Evolutionary conservation across 2,113 vertebrate species (phyloP), one percentile per base, ranked within the genome.

Genomic region (Manacus vitellinus): DNA sequence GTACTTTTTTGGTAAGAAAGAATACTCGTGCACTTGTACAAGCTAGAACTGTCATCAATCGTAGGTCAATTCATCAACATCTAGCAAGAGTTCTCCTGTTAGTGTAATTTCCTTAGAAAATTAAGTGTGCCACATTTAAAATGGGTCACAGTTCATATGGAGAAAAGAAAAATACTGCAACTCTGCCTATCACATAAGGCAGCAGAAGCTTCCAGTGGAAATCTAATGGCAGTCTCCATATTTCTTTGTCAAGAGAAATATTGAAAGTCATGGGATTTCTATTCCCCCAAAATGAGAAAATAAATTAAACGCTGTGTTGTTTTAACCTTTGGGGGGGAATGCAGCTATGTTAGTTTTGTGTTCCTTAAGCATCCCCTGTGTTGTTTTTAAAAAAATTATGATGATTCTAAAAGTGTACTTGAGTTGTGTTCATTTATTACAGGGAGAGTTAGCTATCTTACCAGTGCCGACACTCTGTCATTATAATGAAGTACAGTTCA

Each of bases 401-500:
- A 70, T 91, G 85, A 94, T 97, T 65, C 87, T 97, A 55, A 79
- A 92, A 95, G 44, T 83, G 47, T 59, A 62, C 16, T 83, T 80
- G 52, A 52, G 43, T 89, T 95, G 21, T 83, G 19, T 66, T 80
- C 9, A 18, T 91, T 96, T 83, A 88, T 74, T 94, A 86, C 66
- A 85, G 77, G n/a, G 25, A 83, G 54, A 41, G 54, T 95, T 92
- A 89, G 92, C 93, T 71, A 20, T 95, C 82, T 95, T 41, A 47
- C 65, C 74, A 80, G 22, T 77, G 82, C n/a, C 1, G n/a, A 54
- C 55, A 88, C 81, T 93, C 95, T 96, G 95, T 97, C 96, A 72
- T 94, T 96, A 75, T 94, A 95, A 90, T 89, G 80, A 91, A 81
- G n/a, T 92, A 59, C 44, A 92, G 28, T 95, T 94, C 75, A 43